Conservation (phyloP, 2,888 invertebrate genomes). For the Drosophila setosimentum region DNA sequence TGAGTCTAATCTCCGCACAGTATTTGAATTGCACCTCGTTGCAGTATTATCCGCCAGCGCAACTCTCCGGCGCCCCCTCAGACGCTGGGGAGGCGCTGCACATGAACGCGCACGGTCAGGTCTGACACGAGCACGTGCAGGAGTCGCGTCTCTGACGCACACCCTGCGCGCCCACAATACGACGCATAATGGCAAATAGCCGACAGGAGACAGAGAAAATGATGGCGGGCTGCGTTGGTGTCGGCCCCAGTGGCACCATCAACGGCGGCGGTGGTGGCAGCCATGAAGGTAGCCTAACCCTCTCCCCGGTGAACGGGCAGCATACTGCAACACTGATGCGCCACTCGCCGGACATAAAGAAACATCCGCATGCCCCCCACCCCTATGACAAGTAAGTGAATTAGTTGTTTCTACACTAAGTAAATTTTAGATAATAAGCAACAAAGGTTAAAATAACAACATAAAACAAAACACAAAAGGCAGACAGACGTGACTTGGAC, state of each 20-base stretch:
- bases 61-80: constrained; percentile 87
- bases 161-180: constrained; percentile 85
- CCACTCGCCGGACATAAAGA: constrained; percentile 82
- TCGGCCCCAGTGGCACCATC: constrained; percentile 33
- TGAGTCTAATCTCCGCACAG: constrained; percentile 74
- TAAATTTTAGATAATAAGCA: constrained; percentile 56
- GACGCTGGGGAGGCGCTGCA: constrained; percentile 92
- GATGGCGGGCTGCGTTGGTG: constrained; percentile 73
- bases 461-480: constrained; percentile 5
- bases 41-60: constrained; percentile 94
- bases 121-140: constrained; percentile 90
- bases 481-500: background rate
- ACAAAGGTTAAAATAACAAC: constrained; percentile 30
- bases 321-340: constrained; percentile 83
- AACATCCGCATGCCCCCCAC: constrained; percentile 66
- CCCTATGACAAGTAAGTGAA: constrained; percentile 82
- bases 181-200: constrained; percentile 85
- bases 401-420: constrained; percentile 21
- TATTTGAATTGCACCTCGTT: constrained; percentile 86
- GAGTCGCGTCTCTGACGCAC: constrained; percentile 86
- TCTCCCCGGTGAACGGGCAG: constrained; percentile 79
- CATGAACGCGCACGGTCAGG: constrained; percentile 94
- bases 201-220: constrained; percentile 85
- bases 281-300: constrained; percentile 63
- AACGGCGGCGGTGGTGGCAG: constrained; percentile 33